Evolutionary conservation across 1,140 invertebrate genomes (phyloP).

Genomic region (Camponotus floridanus): DNA sequence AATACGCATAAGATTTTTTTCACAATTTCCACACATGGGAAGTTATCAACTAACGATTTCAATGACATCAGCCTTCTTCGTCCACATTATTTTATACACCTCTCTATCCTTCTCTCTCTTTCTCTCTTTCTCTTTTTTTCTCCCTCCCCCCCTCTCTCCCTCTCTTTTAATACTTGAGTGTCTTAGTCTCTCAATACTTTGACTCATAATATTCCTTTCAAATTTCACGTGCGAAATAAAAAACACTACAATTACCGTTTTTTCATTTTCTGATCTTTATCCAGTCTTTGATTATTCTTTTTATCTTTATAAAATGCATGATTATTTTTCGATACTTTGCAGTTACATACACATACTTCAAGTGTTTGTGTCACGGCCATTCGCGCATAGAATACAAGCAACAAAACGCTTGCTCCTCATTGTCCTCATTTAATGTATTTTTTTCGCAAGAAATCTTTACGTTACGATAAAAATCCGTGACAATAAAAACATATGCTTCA

Average conservation of each 20-base stretch:
- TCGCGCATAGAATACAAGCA: conserved; percentile 70
- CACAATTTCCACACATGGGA: conserved; percentile 25
- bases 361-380: conserved; percentile 72
- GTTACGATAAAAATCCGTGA: too few relatives aligned
- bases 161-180: neutral
- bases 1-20: conserved; percentile 20
- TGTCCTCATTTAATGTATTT: neutral
- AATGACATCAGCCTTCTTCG: neutral
- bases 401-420: neutral
- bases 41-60: conserved; percentile 42
- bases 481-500: too few relatives aligned
- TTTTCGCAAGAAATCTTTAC: neutral
- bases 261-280: neutral
- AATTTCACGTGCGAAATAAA: neutral
- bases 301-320: neutral
- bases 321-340: conserved; percentile 23
- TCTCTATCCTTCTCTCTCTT: neutral
- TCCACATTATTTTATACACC: neutral
- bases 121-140: neutral
- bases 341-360: neutral
- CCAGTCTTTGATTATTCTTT: neutral
- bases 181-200: neutral
- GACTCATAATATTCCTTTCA: neutral
- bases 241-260: neutral
- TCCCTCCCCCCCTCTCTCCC: neutral